A percentile compares a stretch with the other conserved stretches of the same genome.
Conservation (phyloP, 2,888 invertebrate genomes). For the Mesoligia furuncula region DNA sequence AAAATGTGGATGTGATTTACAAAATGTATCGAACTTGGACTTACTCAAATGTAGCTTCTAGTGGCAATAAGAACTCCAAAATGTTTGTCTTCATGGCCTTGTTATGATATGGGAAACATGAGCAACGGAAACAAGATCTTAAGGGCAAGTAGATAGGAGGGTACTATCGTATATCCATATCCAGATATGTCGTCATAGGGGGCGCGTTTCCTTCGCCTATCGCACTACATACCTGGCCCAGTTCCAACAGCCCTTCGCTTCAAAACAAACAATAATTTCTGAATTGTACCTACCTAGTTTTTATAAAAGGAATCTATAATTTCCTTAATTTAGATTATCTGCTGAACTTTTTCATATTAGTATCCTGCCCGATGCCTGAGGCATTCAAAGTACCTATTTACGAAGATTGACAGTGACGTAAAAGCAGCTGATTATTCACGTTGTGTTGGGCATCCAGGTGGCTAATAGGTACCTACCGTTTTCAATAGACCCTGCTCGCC, state of each 20-base stretch:
- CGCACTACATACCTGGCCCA: constrained; percentile 8
- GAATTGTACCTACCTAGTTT: not conserved
- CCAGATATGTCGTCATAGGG: constrained; percentile 15
- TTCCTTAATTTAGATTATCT: not conserved
- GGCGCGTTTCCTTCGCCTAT: not conserved
- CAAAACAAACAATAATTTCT: not conserved
- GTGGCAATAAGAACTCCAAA: not conserved
- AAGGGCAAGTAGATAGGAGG: not conserved
- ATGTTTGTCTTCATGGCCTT: not conserved
- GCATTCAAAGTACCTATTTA: not conserved
- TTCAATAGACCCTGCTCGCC: constrained; percentile 5
- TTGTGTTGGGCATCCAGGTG: not conserved
- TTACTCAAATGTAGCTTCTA: not conserved
- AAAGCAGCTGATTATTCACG: not conserved
- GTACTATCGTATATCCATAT: not conserved
- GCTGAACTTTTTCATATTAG: not conserved
- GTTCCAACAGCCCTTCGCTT: constrained; percentile 19
- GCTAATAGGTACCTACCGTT: not conserved
- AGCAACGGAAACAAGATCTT: not conserved
- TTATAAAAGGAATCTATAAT: not conserved
- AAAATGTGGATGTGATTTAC: not conserved
- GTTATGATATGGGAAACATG: not conserved
- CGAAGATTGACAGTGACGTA: not conserved
- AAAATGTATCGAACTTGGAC: not conserved
- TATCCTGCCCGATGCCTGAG: not conserved